phyloP scores from a whole-genome alignment of 2,113 vertebrate genomes.

The Rhinogobius similis region DNA sequence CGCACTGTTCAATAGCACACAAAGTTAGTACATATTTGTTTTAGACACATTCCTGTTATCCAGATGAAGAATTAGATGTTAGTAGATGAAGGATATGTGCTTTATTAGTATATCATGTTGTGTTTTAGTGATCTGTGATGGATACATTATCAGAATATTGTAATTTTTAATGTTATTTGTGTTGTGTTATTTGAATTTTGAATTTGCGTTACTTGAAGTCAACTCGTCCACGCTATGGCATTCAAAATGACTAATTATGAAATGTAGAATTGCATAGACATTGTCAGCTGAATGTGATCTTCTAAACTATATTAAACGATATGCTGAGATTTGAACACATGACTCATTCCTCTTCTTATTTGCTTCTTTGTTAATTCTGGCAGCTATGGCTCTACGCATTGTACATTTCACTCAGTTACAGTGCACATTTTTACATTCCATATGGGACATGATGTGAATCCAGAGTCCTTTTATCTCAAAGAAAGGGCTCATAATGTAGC shows the following conservation, averaged over 20 bases:
- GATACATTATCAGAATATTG: not conserved
- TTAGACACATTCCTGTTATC: not conserved
- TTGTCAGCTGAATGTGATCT: not conserved
- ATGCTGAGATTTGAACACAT: not conserved
- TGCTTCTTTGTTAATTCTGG: too few relatives aligned
- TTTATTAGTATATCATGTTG: not conserved
- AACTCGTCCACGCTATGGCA: not conserved
- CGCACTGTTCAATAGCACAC: not conserved
- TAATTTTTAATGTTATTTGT: not conserved
- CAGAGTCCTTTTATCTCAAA: slow-evolving; percentile 36
- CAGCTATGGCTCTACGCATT: too few relatives aligned
- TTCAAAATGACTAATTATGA: not conserved
- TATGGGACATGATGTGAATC: not conserved
- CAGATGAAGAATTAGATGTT: too few relatives aligned
- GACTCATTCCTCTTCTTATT: not conserved
- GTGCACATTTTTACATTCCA: not conserved
- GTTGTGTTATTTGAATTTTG: too few relatives aligned
- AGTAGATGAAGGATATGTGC: too few relatives aligned
- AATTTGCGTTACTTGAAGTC: not conserved
- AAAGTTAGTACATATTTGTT: not conserved
- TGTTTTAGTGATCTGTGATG: too few relatives aligned
- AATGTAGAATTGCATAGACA: slow-evolving; percentile 3
- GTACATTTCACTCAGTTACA: too few relatives aligned
- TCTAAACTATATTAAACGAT: not conserved
- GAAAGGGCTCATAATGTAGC: slow-evolving; percentile 43